Percentiles rank a stretch among this genome's conserved stretches.
phyloP scores from a whole-genome alignment of 1,140 invertebrate genomes.

The Drosophila sechellia region DNA sequence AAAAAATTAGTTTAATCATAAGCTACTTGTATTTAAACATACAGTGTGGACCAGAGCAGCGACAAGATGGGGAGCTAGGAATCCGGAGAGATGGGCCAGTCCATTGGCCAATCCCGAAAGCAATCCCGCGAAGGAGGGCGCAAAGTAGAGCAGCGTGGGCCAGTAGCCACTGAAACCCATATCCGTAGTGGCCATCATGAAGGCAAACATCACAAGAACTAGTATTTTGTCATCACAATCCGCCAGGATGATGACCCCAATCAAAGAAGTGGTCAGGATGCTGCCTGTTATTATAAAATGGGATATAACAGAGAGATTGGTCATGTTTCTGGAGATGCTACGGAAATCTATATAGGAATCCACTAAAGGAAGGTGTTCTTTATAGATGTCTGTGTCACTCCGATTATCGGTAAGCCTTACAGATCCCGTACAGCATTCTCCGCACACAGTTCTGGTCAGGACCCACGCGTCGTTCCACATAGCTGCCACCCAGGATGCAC shows the following conservation, averaged over 20 bases:
- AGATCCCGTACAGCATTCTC: constrained; percentile 58
- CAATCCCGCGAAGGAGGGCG: constrained; percentile 72
- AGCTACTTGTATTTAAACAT: constrained; percentile 9
- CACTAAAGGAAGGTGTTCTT: no score
- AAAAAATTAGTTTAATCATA: background rate
- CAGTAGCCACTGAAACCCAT: constrained; percentile 74
- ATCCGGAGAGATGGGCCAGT: constrained; percentile 63
- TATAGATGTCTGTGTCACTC: background rate
- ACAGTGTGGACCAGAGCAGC: constrained; percentile 58
- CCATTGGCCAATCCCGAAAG: constrained; percentile 70
- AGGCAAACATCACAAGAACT: constrained; percentile 53
- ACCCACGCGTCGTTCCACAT: constrained; percentile 45
- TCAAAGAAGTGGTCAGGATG: constrained; percentile 30
- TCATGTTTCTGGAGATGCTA: background rate
- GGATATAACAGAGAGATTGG: background rate
- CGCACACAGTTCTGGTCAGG: constrained; percentile 44
- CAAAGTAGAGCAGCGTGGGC: constrained; percentile 73
- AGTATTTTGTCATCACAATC: constrained; percentile 42
- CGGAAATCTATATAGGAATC: background rate
- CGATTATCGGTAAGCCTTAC: constrained; percentile 36
- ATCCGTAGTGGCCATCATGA: constrained; percentile 61
- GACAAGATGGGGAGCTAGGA: constrained; percentile 61
- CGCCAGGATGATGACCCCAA: constrained; percentile 49
- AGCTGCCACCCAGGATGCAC: constrained; percentile 56
- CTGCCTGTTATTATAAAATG: constrained; percentile 29